Evolutionary conservation across 2,888 invertebrate genomes (phyloP).

Genomic region (Lymantria monacha): DNA sequence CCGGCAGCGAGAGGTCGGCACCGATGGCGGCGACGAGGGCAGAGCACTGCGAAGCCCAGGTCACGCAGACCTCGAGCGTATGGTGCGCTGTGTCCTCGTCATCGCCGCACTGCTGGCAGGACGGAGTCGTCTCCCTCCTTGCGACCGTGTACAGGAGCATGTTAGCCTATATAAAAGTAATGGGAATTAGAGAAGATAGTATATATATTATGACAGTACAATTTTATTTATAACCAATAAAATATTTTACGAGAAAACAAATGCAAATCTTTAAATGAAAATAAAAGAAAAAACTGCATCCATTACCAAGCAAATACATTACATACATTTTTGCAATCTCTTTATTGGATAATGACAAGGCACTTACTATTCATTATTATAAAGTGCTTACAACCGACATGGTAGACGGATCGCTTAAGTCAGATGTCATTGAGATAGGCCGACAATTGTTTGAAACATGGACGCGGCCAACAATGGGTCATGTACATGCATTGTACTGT

Average conservation of each 20-base stretch:
- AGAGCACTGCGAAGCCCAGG: too few relatives aligned
- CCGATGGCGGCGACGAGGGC: too few relatives aligned
- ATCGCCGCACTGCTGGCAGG: too few relatives aligned
- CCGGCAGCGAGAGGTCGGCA: too few relatives aligned
- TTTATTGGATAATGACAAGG: neutral
- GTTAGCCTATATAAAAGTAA: too few relatives aligned
- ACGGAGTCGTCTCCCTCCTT: too few relatives aligned
- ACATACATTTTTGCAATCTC: neutral
- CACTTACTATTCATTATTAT: neutral
- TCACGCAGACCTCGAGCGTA: too few relatives aligned
- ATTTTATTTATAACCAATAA: neutral
- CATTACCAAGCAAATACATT: neutral
- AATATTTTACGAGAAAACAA: neutral
- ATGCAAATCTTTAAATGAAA: neutral
- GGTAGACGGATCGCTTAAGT: slow-evolving; percentile 51
- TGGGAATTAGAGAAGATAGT: too few relatives aligned
- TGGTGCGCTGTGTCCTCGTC: too few relatives aligned
- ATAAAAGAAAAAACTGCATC: neutral
- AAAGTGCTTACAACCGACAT: slow-evolving; percentile 26
- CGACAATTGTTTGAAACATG: slow-evolving; percentile 48
- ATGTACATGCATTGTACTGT: slow-evolving; percentile 69
- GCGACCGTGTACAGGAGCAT: too few relatives aligned
- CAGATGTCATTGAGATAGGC: slow-evolving; percentile 76
- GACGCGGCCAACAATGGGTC: slow-evolving; percentile 57
- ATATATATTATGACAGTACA: neutral